These are phyloP conservation scores for Nettapus auritus DNA, from an alignment of 2,113 vertebrate genomes.

Conservation along the genomic window DNA sequence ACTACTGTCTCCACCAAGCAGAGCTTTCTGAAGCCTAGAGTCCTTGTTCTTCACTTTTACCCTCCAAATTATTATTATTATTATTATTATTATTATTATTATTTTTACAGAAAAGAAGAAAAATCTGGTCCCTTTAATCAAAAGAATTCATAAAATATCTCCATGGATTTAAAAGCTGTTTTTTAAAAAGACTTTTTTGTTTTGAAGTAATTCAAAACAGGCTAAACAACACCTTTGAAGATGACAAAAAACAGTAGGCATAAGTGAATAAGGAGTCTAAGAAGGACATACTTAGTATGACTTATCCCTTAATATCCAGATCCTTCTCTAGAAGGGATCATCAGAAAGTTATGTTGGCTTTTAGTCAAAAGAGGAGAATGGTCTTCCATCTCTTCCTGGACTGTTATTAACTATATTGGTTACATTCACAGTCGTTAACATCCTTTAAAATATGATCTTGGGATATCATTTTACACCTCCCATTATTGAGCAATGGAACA, in stretches of 20 bases:
- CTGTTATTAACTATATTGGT: constrained; percentile 47
- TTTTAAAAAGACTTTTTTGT: constrained; percentile 9
- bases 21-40: neutral
- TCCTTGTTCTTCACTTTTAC: neutral
- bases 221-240: constrained; percentile 61
- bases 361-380: constrained; percentile 14
- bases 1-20: neutral
- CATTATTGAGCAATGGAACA: constrained; percentile 53
- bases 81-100: constrained; percentile 11
- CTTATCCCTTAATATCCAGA: constrained; percentile 53
- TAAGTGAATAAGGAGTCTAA: constrained; percentile 22
- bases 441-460: constrained; percentile 33
- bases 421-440: constrained; percentile 47
- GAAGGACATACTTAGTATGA: constrained; percentile 53
- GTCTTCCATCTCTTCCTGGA: constrained; percentile 26
- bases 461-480: constrained; percentile 56
- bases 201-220: constrained; percentile 54
- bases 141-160: constrained; percentile 32
- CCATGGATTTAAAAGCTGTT: neutral
- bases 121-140: constrained; percentile 16
- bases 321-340: constrained; percentile 42
- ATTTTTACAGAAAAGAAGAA: constrained; percentile 29
- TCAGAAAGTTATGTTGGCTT: constrained; percentile 57
- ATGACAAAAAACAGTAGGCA: constrained; percentile 41
- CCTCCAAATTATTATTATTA: neutral